A percentile compares a stretch with the other conserved stretches of the same genome.
Conservation (phyloP, 2,113 vertebrate species). For the Lepisosteus oculatus region DNA sequence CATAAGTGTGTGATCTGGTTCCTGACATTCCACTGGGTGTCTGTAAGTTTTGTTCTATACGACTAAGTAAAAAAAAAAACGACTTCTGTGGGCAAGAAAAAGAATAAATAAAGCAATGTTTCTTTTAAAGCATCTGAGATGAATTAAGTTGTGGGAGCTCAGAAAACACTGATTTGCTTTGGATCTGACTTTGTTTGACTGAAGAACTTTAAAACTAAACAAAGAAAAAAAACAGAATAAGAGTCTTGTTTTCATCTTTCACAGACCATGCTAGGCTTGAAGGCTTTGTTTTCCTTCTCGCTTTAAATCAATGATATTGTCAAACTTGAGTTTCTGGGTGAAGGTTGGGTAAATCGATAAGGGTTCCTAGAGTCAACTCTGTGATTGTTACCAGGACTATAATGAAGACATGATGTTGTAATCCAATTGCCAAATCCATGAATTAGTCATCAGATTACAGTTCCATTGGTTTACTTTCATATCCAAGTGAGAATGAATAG, state of each 20-base stretch:
- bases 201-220: background rate
- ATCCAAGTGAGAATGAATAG: conserved; percentile 18
- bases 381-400: background rate
- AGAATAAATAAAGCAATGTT: background rate
- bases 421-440: background rate
- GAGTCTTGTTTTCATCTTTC: no score
- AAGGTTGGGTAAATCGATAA: background rate
- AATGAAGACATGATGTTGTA: background rate
- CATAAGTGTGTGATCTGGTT: no score
- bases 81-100: no score
- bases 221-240: no score
- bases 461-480: conserved; percentile 38
- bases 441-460: conserved; percentile 16
- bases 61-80: no score
- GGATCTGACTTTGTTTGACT: background rate
- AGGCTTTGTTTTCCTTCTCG: no score
- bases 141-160: background rate
- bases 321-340: background rate
- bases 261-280: no score
- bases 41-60: no score
- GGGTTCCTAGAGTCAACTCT: background rate
- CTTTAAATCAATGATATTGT: background rate
- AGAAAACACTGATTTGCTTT: background rate
- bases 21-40: no score
- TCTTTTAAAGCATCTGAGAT: background rate